Conservation (phyloP, 2,797 vertebrate species). For the Crocidura indochinensis region DNA sequence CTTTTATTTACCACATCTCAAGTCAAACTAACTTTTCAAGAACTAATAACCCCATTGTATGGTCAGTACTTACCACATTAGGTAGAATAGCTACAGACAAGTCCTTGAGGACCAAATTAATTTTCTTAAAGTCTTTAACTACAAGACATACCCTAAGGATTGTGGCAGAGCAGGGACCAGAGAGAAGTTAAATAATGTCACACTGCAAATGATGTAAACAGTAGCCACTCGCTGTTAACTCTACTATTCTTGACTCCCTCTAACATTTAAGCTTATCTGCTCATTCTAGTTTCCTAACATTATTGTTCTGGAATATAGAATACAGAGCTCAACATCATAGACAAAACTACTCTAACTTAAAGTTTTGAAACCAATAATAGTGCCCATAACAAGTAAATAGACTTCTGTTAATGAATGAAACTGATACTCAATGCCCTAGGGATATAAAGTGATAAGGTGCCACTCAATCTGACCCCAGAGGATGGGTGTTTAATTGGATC, state of each 20-base stretch:
- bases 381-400: neutral
- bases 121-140: neutral
- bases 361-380: neutral
- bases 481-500: neutral
- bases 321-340: neutral
- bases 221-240: neutral
- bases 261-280: neutral
- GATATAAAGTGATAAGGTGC: neutral
- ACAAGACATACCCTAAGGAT: neutral
- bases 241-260: neutral
- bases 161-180: neutral
- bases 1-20: neutral
- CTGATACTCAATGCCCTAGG: neutral
- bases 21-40: neutral
- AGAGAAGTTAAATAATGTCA: neutral
- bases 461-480: neutral
- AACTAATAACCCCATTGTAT: neutral
- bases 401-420: neutral
- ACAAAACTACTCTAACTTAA: neutral
- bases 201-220: too few species aligned
- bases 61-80: neutral
- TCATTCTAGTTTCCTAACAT: neutral
- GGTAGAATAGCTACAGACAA: neutral
- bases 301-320: neutral
- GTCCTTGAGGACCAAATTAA: slow-evolving; percentile 10